These are phyloP conservation scores for Thryonomys swinderianus DNA, from an alignment of 2,113 vertebrate genomes.

Conservation along the genomic window DNA sequence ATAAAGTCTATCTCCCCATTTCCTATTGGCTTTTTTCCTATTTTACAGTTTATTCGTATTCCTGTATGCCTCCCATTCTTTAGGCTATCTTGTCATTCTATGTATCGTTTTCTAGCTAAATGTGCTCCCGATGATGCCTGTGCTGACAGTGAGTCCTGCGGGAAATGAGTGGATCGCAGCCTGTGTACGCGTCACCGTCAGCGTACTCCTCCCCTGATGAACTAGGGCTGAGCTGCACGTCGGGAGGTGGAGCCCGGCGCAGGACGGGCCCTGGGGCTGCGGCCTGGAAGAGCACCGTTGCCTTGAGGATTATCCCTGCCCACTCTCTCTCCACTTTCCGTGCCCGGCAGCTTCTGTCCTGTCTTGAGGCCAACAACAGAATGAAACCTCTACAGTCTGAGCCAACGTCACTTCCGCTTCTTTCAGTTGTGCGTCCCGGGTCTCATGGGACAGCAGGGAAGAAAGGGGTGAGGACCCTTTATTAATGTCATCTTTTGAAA, in stretches of 20 bases:
- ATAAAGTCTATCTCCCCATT: not conserved
- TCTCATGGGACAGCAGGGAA: not conserved
- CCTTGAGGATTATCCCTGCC: not conserved
- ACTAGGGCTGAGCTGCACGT: not conserved
- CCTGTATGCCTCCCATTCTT: not conserved
- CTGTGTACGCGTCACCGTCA: not conserved
- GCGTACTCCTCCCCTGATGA: not conserved
- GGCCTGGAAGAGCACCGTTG: not conserved
- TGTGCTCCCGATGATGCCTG: not conserved
- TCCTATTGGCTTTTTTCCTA: not conserved
- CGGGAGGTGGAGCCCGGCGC: not conserved
- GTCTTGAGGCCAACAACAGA: not conserved
- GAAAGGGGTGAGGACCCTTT: not conserved
- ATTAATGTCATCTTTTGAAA: not conserved
- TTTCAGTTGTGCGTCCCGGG: not conserved
- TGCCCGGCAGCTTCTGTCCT: not conserved
- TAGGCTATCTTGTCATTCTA: not conserved
- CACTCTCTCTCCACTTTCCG: not conserved
- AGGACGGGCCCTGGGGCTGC: not conserved
- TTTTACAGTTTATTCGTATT: not conserved
- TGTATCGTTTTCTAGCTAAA: no score
- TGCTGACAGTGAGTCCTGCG: not conserved
- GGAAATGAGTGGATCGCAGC: not conserved
- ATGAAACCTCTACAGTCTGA: not conserved
- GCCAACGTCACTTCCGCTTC: not conserved